Evolutionary conservation across 1,140 invertebrate species (phyloP).

Genomic region (Psix sp.): DNA sequence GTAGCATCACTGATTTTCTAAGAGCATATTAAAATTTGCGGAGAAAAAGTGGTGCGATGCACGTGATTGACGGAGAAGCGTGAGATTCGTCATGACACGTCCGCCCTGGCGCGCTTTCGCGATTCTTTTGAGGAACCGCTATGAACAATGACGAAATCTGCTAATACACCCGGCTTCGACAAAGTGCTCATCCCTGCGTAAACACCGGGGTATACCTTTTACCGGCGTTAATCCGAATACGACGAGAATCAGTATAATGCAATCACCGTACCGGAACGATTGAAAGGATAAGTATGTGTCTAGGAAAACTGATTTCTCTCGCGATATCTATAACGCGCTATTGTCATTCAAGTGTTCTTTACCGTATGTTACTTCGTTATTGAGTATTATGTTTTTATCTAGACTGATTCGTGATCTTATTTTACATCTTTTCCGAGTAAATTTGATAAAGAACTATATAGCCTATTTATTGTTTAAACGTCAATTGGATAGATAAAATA

Average conservation of each 20-base stretch:
- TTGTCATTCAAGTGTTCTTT: constrained; percentile 62
- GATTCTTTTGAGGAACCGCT: constrained; percentile 54
- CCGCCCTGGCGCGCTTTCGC: constrained; percentile 41
- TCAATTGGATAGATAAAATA: too few species aligned
- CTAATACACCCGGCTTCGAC: constrained; percentile 51
- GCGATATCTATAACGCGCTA: constrained; percentile 56
- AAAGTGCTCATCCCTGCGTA: constrained; percentile 45
- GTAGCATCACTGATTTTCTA: constrained; percentile 43
- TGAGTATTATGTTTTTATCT: constrained; percentile 28
- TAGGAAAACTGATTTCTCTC: constrained; percentile 60
- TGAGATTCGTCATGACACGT: constrained; percentile 63
- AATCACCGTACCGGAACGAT: constrained; percentile 55
- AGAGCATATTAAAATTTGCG: constrained; percentile 52
- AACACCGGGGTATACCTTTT: constrained; percentile 56
- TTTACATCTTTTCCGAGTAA: too few species aligned
- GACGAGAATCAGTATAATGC: constrained; percentile 56
- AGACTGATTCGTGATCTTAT: background rate
- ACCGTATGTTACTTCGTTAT: constrained; percentile 64
- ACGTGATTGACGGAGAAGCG: constrained; percentile 52
- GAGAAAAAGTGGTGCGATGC: constrained; percentile 31
- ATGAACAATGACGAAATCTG: constrained; percentile 60
- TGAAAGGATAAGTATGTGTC: constrained; percentile 37
- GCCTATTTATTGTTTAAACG: too few species aligned
- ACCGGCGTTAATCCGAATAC: constrained; percentile 58
- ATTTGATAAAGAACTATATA: too few species aligned